Percentiles rank a stretch among this genome's conserved stretches.
These are phyloP conservation scores for Callorhinus ursinus DNA, from an alignment of 2,113 vertebrate genomes.

Conservation along the genomic window DNA sequence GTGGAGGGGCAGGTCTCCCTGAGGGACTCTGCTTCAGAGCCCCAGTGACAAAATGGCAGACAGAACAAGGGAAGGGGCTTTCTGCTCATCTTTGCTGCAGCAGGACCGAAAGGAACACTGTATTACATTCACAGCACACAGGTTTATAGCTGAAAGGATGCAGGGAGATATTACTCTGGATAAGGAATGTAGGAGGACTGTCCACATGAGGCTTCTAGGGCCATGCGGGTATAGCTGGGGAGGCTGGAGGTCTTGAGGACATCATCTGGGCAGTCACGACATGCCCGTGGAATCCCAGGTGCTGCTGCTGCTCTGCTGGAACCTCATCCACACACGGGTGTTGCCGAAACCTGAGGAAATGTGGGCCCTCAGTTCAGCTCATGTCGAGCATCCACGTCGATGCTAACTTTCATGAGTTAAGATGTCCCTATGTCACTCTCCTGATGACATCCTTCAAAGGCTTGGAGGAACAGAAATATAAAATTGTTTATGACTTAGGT, in stretches of 20 bases:
- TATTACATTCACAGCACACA: rapidly evolving
- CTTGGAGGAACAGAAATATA: neutral
- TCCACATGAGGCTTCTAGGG: neutral
- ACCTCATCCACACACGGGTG: neutral
- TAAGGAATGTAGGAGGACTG: neutral
- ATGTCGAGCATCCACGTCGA: neutral
- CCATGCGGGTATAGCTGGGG: rapidly evolving
- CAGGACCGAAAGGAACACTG: neutral
- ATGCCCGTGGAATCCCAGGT: no score
- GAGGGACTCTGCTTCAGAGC: neutral
- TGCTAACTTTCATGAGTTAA: neutral
- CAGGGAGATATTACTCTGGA: neutral
- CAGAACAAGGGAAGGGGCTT: neutral
- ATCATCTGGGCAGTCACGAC: neutral
- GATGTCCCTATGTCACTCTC: neutral
- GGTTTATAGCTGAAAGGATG: neutral
- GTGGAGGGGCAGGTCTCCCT: rapidly evolving
- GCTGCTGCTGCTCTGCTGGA: no score
- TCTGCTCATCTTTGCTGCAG: neutral
- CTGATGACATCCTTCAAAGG: neutral
- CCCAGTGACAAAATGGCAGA: neutral
- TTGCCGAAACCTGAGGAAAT: neutral
- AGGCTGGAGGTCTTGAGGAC: neutral
- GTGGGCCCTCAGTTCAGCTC: neutral
- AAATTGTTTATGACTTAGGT: neutral